Conservation (phyloP, 2,888 invertebrate species). For the Caenorhabditis japonica region DNA sequence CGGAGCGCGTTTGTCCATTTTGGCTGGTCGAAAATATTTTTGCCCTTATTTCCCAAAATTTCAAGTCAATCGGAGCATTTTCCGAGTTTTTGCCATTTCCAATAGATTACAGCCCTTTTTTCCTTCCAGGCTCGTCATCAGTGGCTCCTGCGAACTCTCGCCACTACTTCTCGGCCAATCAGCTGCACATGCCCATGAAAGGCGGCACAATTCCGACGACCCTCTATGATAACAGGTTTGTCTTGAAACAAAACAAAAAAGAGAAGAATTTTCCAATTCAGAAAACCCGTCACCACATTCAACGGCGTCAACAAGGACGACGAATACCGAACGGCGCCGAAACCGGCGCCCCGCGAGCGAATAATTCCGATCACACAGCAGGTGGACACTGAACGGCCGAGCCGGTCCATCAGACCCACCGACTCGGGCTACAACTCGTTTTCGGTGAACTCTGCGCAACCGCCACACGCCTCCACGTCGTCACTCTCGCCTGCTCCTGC, state of each 20-base stretch:
- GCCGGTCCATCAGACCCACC: conserved; percentile 17
- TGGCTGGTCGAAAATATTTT: too few species aligned
- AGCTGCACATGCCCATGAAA: conserved; percentile 52
- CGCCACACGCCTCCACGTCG: conserved; percentile 3
- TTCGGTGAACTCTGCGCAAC: conserved; percentile 6
- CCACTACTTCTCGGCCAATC: conserved; percentile 43
- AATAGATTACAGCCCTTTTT: too few species aligned
- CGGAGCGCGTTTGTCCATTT: too few species aligned
- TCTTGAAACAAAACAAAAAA: too few species aligned
- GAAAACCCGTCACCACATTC: conserved; percentile 22
- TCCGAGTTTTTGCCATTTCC: too few species aligned
- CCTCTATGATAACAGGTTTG: conserved; percentile 48
- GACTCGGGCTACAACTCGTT: conserved; percentile 12
- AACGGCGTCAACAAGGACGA: conserved; percentile 14
- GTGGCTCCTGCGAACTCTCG: conserved; percentile 33
- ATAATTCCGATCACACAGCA: conserved; percentile 36
- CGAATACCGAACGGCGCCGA: conserved; percentile 8
- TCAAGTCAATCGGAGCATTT: too few species aligned
- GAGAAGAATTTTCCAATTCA: conserved; percentile 5
- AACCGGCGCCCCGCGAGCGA: conserved; percentile 24
- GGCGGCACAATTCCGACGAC: conserved; percentile 31
- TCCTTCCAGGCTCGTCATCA: conserved; percentile 44
- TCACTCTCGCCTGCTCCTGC: neutral
- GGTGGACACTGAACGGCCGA: conserved; percentile 14
- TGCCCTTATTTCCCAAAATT: too few species aligned